Evolutionary conservation across 2,888 invertebrate species (phyloP).

Genomic region (Venusia cambrica): DNA sequence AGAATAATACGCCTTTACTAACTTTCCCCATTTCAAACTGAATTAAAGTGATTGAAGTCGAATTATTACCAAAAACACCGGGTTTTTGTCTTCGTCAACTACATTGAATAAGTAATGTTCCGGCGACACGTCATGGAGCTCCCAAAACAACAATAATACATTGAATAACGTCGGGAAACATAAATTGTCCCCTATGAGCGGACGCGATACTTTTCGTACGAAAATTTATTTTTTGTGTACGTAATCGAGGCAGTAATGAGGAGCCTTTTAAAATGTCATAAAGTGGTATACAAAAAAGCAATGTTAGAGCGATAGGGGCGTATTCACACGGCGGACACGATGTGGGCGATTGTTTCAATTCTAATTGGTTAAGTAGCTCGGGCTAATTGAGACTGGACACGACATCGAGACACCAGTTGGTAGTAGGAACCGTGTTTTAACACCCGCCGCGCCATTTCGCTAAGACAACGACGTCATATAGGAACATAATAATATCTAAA

Average conservation of each 20-base stretch:
- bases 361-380: constrained; percentile 77
- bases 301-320: constrained; percentile 70
- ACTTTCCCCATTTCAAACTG: constrained; percentile 51
- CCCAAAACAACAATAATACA: constrained; percentile 67
- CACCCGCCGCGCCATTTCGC: no score
- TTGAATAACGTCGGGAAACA: constrained; percentile 54
- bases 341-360: constrained; percentile 76
- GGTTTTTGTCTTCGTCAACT: constrained; percentile 49
- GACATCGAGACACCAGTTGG: constrained; percentile 41
- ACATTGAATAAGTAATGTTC: constrained; percentile 62
- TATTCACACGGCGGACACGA: constrained; percentile 64
- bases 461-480: no score
- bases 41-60: constrained; percentile 52
- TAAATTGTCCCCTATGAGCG: constrained; percentile 74
- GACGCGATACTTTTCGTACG: constrained; percentile 45
- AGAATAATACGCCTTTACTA: constrained; percentile 43
- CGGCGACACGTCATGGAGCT: constrained; percentile 56
- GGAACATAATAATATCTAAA: no score
- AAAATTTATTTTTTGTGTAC: constrained; percentile 64
- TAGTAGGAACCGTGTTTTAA: no score
- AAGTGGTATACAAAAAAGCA: constrained; percentile 67
- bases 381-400: constrained; percentile 69
- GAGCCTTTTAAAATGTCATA: constrained; percentile 73
- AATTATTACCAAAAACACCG: constrained; percentile 50
- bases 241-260: constrained; percentile 64